Evolutionary conservation across 2,113 vertebrate genomes (phyloP).

Genomic region (Lampris megalopsis): DNA sequence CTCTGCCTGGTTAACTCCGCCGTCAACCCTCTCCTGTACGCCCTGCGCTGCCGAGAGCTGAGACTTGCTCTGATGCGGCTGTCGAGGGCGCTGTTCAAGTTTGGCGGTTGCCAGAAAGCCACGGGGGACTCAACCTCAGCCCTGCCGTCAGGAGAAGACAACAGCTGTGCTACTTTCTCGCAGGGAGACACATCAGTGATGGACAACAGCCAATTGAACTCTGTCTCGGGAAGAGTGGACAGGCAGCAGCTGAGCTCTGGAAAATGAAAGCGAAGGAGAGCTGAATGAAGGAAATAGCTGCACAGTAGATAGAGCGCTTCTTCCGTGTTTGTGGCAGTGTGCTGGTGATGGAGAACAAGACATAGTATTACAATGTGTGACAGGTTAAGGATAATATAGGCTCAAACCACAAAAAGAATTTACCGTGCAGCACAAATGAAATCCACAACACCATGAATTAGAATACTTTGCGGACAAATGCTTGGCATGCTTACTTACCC

Average conservation of each 20-base stretch:
- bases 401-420: background rate
- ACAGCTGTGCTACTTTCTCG: slow-evolving; percentile 28
- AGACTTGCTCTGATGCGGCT: slow-evolving; percentile 60
- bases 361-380: background rate
- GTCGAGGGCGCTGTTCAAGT: slow-evolving; percentile 31
- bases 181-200: slow-evolving; percentile 25
- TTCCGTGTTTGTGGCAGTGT: background rate
- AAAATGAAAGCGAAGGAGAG: slow-evolving; percentile 18
- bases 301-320: background rate
- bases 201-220: slow-evolving; percentile 14
- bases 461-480: background rate
- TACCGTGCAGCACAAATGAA: background rate
- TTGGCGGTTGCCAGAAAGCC: slow-evolving; percentile 77
- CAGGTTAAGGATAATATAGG: background rate
- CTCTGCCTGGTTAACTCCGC: slow-evolving; percentile 92
- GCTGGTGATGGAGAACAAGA: background rate
- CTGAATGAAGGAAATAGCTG: slow-evolving; percentile 4
- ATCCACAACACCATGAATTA: background rate
- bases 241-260: slow-evolving; percentile 24
- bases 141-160: slow-evolving; percentile 33
- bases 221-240: slow-evolving; percentile 53
- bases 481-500: background rate
- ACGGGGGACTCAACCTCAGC: background rate
- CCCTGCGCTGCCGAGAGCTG: slow-evolving; percentile 87
- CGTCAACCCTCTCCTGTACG: slow-evolving; percentile 92